Conservation (phyloP, 2,113 vertebrate genomes). For the Tinamus guttatus region DNA sequence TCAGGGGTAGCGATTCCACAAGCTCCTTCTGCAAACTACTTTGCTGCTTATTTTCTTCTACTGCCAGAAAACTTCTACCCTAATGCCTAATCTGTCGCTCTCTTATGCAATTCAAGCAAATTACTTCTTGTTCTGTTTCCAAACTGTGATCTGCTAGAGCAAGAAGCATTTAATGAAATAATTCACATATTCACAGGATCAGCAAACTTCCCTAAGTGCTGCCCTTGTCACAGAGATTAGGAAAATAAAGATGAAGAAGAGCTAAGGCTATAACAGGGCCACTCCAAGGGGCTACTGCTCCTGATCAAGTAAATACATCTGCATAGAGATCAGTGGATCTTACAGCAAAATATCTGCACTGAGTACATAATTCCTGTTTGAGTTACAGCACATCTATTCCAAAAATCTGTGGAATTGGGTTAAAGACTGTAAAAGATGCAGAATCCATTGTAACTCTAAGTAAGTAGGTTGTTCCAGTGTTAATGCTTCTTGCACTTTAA, state of each 20-base stretch:
- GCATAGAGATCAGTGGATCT: neutral
- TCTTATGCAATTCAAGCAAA: slow-evolving; percentile 53
- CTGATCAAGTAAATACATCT: neutral
- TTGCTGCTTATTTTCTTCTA: slow-evolving; percentile 1
- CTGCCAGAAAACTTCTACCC: slow-evolving; percentile 35
- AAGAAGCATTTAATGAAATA: slow-evolving; percentile 45
- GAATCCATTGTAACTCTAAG: neutral
- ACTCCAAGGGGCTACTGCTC: neutral
- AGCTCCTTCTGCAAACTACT: neutral
- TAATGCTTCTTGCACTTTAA: neutral
- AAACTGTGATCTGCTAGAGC: slow-evolving; percentile 2
- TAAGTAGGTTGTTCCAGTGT: neutral
- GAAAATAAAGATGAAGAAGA: slow-evolving; percentile 31
- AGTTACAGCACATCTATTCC: neutral
- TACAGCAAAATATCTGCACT: neutral
- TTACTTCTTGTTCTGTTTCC: slow-evolving; percentile 43
- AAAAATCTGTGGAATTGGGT: neutral
- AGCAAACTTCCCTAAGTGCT: slow-evolving; percentile 25
- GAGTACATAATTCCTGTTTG: neutral
- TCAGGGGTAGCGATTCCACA: neutral
- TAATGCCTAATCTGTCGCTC: slow-evolving; percentile 32
- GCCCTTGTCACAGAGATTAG: neutral
- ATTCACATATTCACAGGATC: slow-evolving; percentile 25
- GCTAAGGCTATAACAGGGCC: neutral
- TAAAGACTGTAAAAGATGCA: neutral